Evolutionary conservation across 1,140 invertebrate species (phyloP), one percentile per base, ranked within the genome.

Genomic region (Harpegnathos saltator): DNA sequence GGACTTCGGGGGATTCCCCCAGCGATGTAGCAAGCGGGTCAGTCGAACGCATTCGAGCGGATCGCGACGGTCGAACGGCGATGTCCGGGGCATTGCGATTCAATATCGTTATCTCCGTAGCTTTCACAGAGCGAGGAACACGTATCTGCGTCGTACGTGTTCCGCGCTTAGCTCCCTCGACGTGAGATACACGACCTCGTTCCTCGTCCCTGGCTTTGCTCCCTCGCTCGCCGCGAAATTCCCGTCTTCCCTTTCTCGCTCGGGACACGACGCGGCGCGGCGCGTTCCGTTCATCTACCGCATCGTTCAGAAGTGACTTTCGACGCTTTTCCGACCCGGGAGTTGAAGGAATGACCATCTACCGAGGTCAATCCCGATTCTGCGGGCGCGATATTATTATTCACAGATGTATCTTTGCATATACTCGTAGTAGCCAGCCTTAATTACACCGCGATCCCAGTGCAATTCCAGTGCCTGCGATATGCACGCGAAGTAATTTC

Each of bases 71-170:
- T 74, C 80, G 69, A 82, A 82, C 59, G 80, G 62, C 78, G 68
- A 74, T 48, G 48, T 62, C 59, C 69, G 58, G 87, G 78, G 83
- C 85, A 89, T 85, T 87, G 84, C 87, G 81, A 87, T 89, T 89
- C 83, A 89, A 89, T 87, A 87, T 89, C 83, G 83, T 84, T 82
- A 87, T 89, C 87, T 85, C 65, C 78, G 59, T 84, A 87, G 84
- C 63, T 87, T 87, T 84, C 87, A 69, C 81, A 85, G 81, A 87
- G 66, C 84, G 81, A 78, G 81, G n/a, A 63, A 82, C 88, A 89
- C 85, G 83, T 87, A 69, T 71, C 75, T 15, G 33, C 52, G 50
- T 58, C 24, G 50, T 78, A 68, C 62, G 65, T 72, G 80, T 74
- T 82, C 59, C 29, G 29, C 59, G 59, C 29, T 63, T 75, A 50